Evolutionary conservation across 2,888 invertebrate genomes (phyloP).

Genomic region (Catocala sponsa): DNA sequence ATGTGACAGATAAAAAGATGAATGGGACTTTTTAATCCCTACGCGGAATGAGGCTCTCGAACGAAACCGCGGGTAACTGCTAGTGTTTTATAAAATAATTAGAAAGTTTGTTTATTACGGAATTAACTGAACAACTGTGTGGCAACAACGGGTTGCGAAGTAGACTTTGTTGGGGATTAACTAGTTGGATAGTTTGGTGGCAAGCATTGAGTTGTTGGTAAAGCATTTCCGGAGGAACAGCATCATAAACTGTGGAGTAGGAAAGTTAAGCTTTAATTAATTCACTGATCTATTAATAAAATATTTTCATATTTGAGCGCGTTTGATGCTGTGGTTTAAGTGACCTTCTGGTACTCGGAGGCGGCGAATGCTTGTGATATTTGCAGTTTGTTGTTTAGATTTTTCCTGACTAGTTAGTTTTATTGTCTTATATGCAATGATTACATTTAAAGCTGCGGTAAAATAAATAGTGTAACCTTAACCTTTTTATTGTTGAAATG

Average conservation of each 20-base stretch:
- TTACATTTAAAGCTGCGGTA: no score
- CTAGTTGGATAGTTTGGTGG: slow-evolving; percentile 15
- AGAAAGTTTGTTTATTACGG: slow-evolving; percentile 15
- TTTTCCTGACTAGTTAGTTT: no score
- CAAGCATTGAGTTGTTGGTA: background rate
- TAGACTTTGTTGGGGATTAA: slow-evolving; percentile 17
- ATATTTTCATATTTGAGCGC: no score
- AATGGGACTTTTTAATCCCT: slow-evolving; percentile 10
- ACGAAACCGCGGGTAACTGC: slow-evolving; percentile 7
- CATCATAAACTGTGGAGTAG: slow-evolving; percentile 1
- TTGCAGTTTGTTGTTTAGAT: no score
- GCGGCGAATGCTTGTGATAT: no score
- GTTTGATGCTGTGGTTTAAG: no score
- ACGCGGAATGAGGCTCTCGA: background rate
- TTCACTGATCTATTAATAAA: no score
- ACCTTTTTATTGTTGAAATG: no score
- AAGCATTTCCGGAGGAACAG: background rate
- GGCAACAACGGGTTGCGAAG: slow-evolving; percentile 3
- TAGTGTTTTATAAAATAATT: slow-evolving; percentile 16
- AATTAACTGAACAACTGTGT: slow-evolving; percentile 17
- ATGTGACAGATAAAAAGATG: slow-evolving; percentile 13
- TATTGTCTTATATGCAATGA: no score
- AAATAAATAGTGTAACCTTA: no score
- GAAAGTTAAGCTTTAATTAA: background rate
- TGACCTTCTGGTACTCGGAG: no score